A percentile compares a stretch with the other conserved stretches of the same genome.
phyloP scores from a whole-genome alignment of 1,140 invertebrate genomes.

The Microplitis demolitor region DNA sequence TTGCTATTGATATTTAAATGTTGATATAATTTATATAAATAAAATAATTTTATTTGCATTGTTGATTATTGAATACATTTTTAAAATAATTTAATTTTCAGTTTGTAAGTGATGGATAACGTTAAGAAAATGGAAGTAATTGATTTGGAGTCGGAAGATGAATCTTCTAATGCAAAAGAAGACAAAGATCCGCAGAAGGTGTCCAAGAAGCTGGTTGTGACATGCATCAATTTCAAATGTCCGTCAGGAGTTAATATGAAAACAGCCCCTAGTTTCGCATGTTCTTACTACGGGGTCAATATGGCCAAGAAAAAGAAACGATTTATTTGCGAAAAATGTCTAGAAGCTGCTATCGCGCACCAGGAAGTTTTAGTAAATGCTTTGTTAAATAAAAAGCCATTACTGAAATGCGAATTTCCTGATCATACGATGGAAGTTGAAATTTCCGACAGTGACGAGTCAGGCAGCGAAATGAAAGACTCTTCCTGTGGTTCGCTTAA shows the following conservation, averaged over 20 bases:
- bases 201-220: constrained; percentile 42
- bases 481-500: constrained; percentile 29
- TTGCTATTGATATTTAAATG: no score
- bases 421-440: constrained; percentile 64
- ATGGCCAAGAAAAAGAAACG: constrained; percentile 55
- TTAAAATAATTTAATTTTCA: neutral
- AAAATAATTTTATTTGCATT: no score
- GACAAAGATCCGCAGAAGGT: constrained; percentile 25
- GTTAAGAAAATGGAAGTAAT: constrained; percentile 44
- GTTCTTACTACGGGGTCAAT: constrained; percentile 61
- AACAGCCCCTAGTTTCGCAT: constrained; percentile 60
- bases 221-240: constrained; percentile 65
- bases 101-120: constrained; percentile 18
- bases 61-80: neutral
- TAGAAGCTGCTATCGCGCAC: constrained; percentile 53
- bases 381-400: constrained; percentile 9
- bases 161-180: constrained; percentile 6
- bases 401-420: constrained; percentile 59
- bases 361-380: constrained; percentile 54
- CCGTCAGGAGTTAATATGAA: constrained; percentile 57
- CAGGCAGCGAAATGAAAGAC: constrained; percentile 54
- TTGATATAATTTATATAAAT: no score
- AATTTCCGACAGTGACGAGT: constrained; percentile 63
- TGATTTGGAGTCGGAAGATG: constrained; percentile 55
- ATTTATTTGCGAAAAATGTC: constrained; percentile 61